Base-by-base conservation (phyloP, 1,140 invertebrate species). In the Hypsibius dujardini region DNA sequence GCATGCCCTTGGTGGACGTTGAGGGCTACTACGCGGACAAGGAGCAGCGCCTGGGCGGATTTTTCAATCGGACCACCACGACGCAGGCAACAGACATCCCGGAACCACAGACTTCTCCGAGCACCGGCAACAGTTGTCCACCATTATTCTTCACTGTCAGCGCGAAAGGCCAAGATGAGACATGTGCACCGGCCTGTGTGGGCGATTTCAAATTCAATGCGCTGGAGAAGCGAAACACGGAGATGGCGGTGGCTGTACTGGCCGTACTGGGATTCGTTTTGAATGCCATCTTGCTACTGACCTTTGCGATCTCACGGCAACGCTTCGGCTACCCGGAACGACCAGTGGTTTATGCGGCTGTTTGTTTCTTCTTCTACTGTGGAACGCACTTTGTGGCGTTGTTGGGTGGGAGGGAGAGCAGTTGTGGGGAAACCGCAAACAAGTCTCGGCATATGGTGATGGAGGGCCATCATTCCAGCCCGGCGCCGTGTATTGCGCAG, bases 281-380 rank as follows among this genome's bases (percentile, higher is more conserved):
- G 12, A 67, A 12, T 7, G 7, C 42, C 45, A 7, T 67, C 12
- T 15, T 42, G 12, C 12, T 45, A 12, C 42, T 67, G 12, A 15
- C 62, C 12, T 12, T 45, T 42, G 3, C 3, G 12, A 67, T 67
- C 42, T 15, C 62, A 15, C 42, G 12, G 3, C 7, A 3, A 7
- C 62, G 62, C 45, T 67, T 67, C 62, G 12, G 3, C 12, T 67
- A 67, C 42, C 62, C 62, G 45, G 62, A 67, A 45, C 62, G 62
- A 67, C 62, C 62, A 12, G 42, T 45, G 3, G 62, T 67, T 42
- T 67, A 45, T 3, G 45, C 45, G 7, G 62, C 62, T 12, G 12
- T 42, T 12, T 67, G 12, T 3, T 67, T 67, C 62, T 7, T 67
- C 3, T 12, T 12, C 45, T 12, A 15, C 42, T 15, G 12, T 67